phyloP scores from a whole-genome alignment of 2,888 invertebrate genomes.

The Dioctria linearis region DNA sequence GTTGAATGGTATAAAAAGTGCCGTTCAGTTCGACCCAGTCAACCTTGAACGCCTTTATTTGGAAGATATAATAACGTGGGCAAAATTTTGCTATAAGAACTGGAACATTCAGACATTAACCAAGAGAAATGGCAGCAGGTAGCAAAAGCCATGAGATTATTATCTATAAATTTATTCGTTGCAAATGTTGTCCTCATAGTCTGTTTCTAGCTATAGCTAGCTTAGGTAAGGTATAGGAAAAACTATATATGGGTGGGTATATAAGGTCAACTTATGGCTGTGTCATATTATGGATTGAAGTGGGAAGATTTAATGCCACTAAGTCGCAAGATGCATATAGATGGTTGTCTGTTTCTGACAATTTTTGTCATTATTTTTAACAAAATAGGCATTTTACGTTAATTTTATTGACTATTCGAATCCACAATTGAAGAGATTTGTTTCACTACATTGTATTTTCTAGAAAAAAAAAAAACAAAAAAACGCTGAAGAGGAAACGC shows the following conservation, averaged over 20 bases:
- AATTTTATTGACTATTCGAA: not conserved
- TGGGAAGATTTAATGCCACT: not conserved
- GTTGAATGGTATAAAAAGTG: not conserved
- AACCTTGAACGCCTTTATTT: slow-evolving; percentile 36
- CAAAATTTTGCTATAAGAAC: not conserved
- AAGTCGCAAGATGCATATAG: not conserved
- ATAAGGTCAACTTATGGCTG: not conserved
- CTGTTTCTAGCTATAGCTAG: not conserved
- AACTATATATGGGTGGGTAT: not conserved
- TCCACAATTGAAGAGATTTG: not conserved
- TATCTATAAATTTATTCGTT: slow-evolving; percentile 8
- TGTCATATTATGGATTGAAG: not conserved
- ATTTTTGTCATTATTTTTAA: too few species aligned
- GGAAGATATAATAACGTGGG: slow-evolving; percentile 8
- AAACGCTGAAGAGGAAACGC: not conserved
- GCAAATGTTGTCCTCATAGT: slow-evolving; percentile 22
- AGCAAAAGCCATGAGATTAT: not conserved
- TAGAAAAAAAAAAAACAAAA: not conserved
- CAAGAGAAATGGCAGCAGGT: slow-evolving; percentile 5
- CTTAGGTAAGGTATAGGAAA: too few species aligned
- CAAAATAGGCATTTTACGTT: too few species aligned
- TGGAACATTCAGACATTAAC: slow-evolving; percentile 9
- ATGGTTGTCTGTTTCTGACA: not conserved
- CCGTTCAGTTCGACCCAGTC: slow-evolving; percentile 20
- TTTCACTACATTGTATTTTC: not conserved